Evolutionary conservation across 1,140 invertebrate genomes (phyloP), one percentile per base, ranked within the genome.

Genomic region (Heliconius eleuchia): DNA sequence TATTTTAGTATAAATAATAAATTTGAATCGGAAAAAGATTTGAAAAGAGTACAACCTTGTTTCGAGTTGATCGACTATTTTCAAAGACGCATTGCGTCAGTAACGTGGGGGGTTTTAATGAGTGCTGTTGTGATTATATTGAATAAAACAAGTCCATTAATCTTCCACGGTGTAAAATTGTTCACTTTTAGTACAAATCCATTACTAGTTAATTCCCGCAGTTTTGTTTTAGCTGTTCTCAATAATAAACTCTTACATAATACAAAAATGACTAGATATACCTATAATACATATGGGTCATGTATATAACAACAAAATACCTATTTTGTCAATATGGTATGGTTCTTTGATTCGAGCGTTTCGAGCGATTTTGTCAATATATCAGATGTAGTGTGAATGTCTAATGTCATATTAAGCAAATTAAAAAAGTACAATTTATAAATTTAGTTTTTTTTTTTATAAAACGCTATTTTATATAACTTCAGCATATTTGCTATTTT

Each of bases 11-110:
- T 46, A 16, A 46, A 46, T 46, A 46, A 46, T 46, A 3, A 30
- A 66, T 0, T 66, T 66, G 3, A 27, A 4, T 30, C 16, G 11
- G 27, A 30, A 6, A 66, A 66, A 30, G 27, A 66, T 16, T 3
- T 16, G 0, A 30, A 66, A 66, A 66, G 9, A 66, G 23, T 30
- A 27, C 57, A n/a, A 66, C 60, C 60, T 30, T 66, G 3, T 30
- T 37, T 50, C 37, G 34, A 52, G 71, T 71, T 72, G 73, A 55
- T 73, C 71, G 55, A 75, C 19, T 76, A 73, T 80, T 76, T 73
- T 76, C 73, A 57, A 71, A 82, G 80, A 80, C 83, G 83, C 83
- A 84, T 72, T 84, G 83, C 83, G 83, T 82, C 83, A 82, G 71
- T 79, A 46, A 74, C 80, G 76, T 78, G 76, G 76, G 74, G 46